Conservation (phyloP, 2,113 vertebrate genomes). For the Nesogale talazaci region DNA sequence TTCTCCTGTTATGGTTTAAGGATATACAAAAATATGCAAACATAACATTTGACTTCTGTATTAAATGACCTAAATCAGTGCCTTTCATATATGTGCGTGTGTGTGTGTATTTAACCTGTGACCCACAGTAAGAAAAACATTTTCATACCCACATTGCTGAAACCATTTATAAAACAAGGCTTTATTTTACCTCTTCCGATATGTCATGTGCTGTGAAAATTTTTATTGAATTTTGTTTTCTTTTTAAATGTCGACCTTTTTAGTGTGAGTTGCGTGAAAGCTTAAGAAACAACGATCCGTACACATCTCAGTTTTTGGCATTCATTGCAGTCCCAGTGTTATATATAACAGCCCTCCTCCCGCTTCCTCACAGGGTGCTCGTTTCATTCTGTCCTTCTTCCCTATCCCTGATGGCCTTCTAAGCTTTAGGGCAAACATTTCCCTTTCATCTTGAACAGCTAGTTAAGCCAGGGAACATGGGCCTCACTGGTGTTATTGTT, state of each 20-base stretch:
- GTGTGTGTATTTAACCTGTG: neutral
- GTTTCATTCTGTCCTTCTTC: too few relatives aligned
- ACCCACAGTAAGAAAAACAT: constrained; percentile 19
- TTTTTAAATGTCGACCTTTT: neutral
- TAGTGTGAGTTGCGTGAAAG: neutral
- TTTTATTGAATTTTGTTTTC: neutral
- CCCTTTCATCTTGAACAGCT: too few relatives aligned
- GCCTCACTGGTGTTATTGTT: too few relatives aligned
- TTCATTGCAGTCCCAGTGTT: too few relatives aligned
- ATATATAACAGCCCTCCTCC: too few relatives aligned
- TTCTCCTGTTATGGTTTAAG: neutral
- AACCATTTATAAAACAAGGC: neutral
- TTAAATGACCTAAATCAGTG: neutral
- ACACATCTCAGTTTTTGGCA: too few relatives aligned
- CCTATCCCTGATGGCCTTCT: too few relatives aligned
- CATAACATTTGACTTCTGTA: constrained; percentile 11
- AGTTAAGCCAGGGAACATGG: too few relatives aligned
- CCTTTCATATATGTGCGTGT: neutral
- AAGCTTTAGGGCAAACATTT: too few relatives aligned
- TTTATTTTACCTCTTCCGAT: neutral
- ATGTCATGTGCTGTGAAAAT: constrained; percentile 2
- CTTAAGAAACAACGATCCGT: too few relatives aligned
- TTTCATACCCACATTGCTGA: neutral
- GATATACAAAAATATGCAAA: constrained; percentile 2
- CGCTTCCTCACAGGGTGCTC: too few relatives aligned